Base-by-base conservation (phyloP, 2,888 invertebrate genomes). In the Branchellion lobata region DNA sequence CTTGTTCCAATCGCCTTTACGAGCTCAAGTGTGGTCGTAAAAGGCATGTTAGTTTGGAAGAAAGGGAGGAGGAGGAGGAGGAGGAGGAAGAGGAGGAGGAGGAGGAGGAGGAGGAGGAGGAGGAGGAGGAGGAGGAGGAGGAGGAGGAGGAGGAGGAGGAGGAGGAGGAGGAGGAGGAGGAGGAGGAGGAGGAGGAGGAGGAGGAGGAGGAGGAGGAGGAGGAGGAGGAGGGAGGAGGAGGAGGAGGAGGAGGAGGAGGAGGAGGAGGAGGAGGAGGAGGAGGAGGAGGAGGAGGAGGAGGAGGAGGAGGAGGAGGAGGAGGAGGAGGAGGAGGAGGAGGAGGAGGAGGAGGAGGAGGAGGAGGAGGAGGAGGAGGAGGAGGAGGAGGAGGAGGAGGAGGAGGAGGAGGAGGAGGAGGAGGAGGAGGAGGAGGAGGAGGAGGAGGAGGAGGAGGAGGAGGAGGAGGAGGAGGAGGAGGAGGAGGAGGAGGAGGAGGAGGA, bases 201-300 rank as follows among this genome's bases (percentile, higher is more conserved):
- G n/a, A n/a, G n/a, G n/a, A n/a, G n/a, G n/a, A n/a, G n/a, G n/a
- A n/a, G n/a, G n/a, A n/a, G n/a, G n/a, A n/a, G n/a, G n/a, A n/a
- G n/a, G n/a, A n/a, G n/a, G n/a, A n/a, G n/a, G n/a, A n/a, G n/a
- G n/a, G n/a, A n/a, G n/a, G n/a, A n/a, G n/a, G n/a, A n/a, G n/a
- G n/a, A n/a, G n/a, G n/a, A n/a, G n/a, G n/a, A n/a, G n/a, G n/a
- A n/a, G n/a, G n/a, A n/a, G n/a, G n/a, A n/a, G n/a, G n/a, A 61
- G 65, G 8, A 61, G 14, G 65, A 61, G 8, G n/a, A 3, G 14
- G 65, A 61, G 14, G 65, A 61, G 65, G 65, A 61, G 0, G 65
- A 61, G 65, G 21, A 61, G 65, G 29, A 61, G 65, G 65, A 61
- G 21, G 14, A 61, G 65, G 8, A 61, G 65, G 24, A 65, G 24